These are phyloP conservation scores for Dinocampus coccinellae DNA, from an alignment of 2,888 invertebrate species.

Conservation along the genomic window DNA sequence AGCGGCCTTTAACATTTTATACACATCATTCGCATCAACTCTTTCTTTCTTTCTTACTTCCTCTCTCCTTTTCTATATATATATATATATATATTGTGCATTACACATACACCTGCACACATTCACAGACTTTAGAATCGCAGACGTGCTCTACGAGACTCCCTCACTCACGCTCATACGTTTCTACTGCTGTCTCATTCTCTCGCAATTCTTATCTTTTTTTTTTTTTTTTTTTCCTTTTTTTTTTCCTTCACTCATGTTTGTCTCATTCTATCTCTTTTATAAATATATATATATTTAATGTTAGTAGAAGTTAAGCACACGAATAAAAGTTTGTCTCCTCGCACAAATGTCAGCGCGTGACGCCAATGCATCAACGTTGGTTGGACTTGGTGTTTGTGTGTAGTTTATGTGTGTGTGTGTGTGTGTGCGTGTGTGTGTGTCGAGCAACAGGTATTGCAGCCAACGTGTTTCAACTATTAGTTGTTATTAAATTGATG, in stretches of 20 bases:
- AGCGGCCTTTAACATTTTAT: conserved; percentile 32
- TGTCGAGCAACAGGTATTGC: conserved; percentile 27
- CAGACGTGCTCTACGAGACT: neutral
- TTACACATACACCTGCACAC: neutral
- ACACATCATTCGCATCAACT: conserved; percentile 32
- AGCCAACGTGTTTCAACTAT: conserved; percentile 4
- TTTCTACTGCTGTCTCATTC: conserved; percentile 11
- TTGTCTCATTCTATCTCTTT: too few relatives aligned
- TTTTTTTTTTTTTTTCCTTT: conserved; percentile 1
- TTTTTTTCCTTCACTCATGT: neutral
- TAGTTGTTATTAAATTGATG: too few relatives aligned
- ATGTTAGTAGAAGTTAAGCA: neutral
- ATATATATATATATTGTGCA: neutral
- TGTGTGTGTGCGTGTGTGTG: too few relatives aligned
- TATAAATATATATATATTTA: neutral
- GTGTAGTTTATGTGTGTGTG: too few relatives aligned
- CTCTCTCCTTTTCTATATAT: too few relatives aligned
- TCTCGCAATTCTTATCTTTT: neutral
- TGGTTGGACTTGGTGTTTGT: neutral
- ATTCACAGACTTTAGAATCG: neutral
- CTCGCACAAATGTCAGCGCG: conserved; percentile 7
- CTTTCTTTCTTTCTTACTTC: too few relatives aligned
- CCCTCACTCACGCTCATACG: neutral
- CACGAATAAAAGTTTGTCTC: neutral
- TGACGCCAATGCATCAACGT: conserved; percentile 22